phyloP scores from a whole-genome alignment of 2,113 vertebrate species.

The Chaenocephalus aceratus region DNA sequence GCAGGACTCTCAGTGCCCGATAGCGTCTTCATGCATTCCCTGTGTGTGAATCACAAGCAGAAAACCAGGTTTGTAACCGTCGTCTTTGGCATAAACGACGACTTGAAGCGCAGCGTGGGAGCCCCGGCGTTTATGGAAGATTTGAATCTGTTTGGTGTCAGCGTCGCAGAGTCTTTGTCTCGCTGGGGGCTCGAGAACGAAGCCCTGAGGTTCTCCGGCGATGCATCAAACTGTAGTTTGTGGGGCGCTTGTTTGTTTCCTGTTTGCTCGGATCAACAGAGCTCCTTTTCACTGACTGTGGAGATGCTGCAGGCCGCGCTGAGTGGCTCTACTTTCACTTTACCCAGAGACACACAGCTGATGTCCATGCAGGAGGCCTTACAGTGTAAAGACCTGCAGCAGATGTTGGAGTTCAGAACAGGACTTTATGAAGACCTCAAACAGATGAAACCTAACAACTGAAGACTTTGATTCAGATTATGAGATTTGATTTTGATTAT shows the following conservation, averaged over 20 bases:
- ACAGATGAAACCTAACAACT: slow-evolving; percentile 34
- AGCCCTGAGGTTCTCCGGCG: slow-evolving; percentile 84
- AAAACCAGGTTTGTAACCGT: slow-evolving; percentile 84
- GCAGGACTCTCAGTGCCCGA: slow-evolving; percentile 79
- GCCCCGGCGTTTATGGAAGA: slow-evolving; percentile 62
- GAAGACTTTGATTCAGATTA: slow-evolving; percentile 1
- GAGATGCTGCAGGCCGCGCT: slow-evolving; percentile 85
- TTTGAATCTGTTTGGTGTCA: slow-evolving; percentile 83
- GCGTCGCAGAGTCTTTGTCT: slow-evolving; percentile 81
- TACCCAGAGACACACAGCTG: slow-evolving; percentile 70
- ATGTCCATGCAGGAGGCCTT: slow-evolving; percentile 92
- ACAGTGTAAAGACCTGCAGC: slow-evolving; percentile 86
- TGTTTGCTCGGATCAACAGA: slow-evolving; percentile 80
- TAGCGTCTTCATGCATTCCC: slow-evolving; percentile 86
- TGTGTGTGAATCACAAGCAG: slow-evolving; percentile 80
- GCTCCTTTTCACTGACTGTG: slow-evolving; percentile 84
- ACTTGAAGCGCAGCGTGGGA: slow-evolving; percentile 85
- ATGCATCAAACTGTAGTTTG: slow-evolving; percentile 75
- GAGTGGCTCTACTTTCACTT: slow-evolving; percentile 54
- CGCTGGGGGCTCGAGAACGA: slow-evolving; percentile 85
- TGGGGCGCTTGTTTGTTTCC: slow-evolving; percentile 93
- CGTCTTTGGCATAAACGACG: slow-evolving; percentile 86
- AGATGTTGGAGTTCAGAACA: slow-evolving; percentile 90
- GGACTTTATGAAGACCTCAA: slow-evolving; percentile 85
- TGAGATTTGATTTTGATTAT: background rate